Evolutionary conservation across 1,140 invertebrate species (phyloP), one percentile per base, ranked within the genome.

Genomic region (Microplitis mediator): DNA sequence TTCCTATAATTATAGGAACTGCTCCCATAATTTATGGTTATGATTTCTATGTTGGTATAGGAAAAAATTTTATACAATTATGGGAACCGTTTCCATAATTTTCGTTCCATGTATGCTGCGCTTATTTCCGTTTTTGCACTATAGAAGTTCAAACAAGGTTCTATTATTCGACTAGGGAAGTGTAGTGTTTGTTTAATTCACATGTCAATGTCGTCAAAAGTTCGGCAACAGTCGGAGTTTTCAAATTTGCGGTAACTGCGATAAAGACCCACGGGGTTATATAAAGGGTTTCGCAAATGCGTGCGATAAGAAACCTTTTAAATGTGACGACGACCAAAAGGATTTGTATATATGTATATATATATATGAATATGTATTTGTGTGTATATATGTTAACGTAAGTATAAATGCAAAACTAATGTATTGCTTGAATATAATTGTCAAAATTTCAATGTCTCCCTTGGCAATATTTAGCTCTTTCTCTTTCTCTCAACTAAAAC

Each of bases 281-380:
- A 45, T 45, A 45, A 52, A 67, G 65, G 65, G 65, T 67, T 67
- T 67, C 65, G 34, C 39, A 52, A 67, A 32, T 50, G 13, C 50
- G 14, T n/a, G 14, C 23, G 16, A 54, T 67, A 54, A 67, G 65
- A 67, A 67, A 50, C 50, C 65, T 67, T 67, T 67, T 31, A 67
- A 67, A 67, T 67, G 39, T 31, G 8, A 45, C 39, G 5, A 45
- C 39, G 63, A 14, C 65, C 23, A 9, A 67, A 67, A 67, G 32
- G 65, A 50, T 50, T 52, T 52, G 0, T 14, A 6, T 23, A 16
- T 23, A n/a, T 14, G 63, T 36, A 51, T 39, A 39, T 65, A 54
- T 16, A 9, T 54, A 16, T 23, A 39, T 34, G 65, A 31, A 50
- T 31, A 50, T 54, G 65, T 32, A 31, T 31, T 50, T 3, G 23